These are phyloP conservation scores for Schizopygopsis pylzovi DNA, from an alignment of 2,797 vertebrate genomes.

Conservation along the genomic window DNA sequence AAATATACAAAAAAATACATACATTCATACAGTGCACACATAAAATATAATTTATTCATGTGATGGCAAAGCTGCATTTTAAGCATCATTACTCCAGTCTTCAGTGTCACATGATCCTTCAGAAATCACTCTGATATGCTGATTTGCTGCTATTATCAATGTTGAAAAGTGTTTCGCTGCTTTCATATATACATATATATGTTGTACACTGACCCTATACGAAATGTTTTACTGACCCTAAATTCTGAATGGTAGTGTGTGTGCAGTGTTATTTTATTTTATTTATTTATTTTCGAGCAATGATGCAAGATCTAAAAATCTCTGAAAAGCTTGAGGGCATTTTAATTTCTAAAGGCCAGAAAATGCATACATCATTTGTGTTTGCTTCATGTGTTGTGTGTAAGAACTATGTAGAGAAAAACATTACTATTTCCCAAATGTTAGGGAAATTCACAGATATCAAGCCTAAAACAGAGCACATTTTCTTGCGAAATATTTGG, in stretches of 20 bases:
- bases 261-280: too few species aligned
- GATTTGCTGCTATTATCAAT: background rate
- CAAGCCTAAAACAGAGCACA: background rate
- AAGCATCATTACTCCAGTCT: background rate
- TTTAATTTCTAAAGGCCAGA: slow-evolving; percentile 23
- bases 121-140: background rate
- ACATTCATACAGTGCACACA: too few species aligned
- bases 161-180: background rate
- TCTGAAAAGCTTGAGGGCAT: slow-evolving; percentile 62
- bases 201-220: too few species aligned
- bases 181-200: too few species aligned
- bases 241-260: slow-evolving; percentile 14
- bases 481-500: slow-evolving; percentile 1
- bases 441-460: background rate
- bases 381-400: slow-evolving; percentile 1
- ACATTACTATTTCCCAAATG: background rate
- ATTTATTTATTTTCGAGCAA: background rate
- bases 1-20: background rate
- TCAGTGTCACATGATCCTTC: background rate
- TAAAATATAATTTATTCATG: background rate
- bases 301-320: slow-evolving; percentile 39
- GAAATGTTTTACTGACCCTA: background rate
- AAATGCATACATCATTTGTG: slow-evolving; percentile 12
- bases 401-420: background rate
- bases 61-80: background rate